Percentiles rank a stretch among this genome's conserved stretches.
These are phyloP conservation scores for rat (Rattus norvegicus) DNA, from an alignment of 2,113 vertebrate genomes.

Conservation along the genomic window DNA sequence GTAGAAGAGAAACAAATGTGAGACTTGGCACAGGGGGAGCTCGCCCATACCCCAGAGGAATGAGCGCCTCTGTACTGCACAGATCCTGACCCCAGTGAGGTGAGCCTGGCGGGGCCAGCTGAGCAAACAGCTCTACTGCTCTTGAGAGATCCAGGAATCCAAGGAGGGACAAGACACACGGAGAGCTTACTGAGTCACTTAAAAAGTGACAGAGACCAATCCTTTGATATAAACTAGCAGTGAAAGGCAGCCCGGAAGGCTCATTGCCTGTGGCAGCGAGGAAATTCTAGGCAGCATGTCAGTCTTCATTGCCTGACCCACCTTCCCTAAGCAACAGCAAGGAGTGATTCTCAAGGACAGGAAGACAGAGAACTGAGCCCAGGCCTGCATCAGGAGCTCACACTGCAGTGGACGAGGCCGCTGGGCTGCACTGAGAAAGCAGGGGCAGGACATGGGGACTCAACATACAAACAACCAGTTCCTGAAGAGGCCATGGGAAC, in stretches of 20 bases:
- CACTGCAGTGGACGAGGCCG: too few relatives aligned
- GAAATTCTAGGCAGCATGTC: not conserved
- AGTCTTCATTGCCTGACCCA: not conserved
- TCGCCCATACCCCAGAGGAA: too few relatives aligned
- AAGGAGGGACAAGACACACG: not conserved
- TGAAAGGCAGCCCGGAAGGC: not conserved
- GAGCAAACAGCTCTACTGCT: not conserved
- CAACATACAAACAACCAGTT: not conserved
- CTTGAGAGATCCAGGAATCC: not conserved
- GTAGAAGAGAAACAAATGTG: constrained; percentile 47
- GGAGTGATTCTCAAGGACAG: not conserved
- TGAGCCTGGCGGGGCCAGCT: not conserved
- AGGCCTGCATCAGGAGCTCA: not conserved
- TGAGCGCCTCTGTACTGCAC: not conserved
- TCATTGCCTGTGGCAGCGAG: not conserved
- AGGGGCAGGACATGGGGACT: accelerated
- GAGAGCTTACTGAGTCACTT: not conserved
- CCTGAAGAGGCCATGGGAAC: accelerated
- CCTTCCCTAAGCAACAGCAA: accelerated
- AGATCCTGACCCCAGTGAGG: not conserved
- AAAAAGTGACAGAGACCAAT: not conserved
- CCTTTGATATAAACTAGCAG: not conserved
- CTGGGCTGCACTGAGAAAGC: not conserved
- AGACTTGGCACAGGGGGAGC: not conserved
- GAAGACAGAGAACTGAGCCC: not conserved